A percentile compares a stretch with the other conserved stretches of the same genome.
These are phyloP conservation scores for Oscheius sp. DNA, from an alignment of 1,140 invertebrate genomes.

Conservation along the genomic window DNA sequence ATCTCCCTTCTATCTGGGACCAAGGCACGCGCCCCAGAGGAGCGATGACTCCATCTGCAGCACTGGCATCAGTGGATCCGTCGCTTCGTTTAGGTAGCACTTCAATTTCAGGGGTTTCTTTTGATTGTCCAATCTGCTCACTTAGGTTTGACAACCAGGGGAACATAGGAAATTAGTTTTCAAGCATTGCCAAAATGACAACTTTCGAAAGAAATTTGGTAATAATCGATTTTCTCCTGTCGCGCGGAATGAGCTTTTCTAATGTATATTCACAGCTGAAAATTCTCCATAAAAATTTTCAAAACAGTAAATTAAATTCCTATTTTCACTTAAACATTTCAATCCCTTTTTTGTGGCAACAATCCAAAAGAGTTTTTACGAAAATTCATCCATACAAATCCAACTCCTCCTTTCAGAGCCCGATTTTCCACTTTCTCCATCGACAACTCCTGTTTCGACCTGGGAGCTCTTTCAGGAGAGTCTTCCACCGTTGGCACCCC, in stretches of 20 bases:
- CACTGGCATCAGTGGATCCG: neutral
- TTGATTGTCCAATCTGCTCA: neutral
- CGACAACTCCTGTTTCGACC: conserved; percentile 2
- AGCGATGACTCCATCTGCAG: neutral
- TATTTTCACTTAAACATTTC: too few relatives aligned
- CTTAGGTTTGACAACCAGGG: neutral
- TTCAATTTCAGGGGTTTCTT: neutral
- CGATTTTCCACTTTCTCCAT: conserved; percentile 5
- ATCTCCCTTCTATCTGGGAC: neutral
- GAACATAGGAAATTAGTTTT: too few relatives aligned
- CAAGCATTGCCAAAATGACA: too few relatives aligned
- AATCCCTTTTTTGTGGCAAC: too few relatives aligned
- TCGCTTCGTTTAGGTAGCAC: neutral
- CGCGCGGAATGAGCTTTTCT: too few relatives aligned
- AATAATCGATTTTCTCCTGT: too few relatives aligned
- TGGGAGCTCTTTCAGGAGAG: neutral
- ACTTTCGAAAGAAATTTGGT: too few relatives aligned
- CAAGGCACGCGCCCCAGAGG: neutral
- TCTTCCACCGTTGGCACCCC: neutral
- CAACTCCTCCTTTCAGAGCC: neutral
- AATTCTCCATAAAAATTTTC: too few relatives aligned
- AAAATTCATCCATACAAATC: too few relatives aligned
- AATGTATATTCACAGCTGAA: too few relatives aligned
- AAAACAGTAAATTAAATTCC: too few relatives aligned
- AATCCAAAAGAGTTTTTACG: too few relatives aligned